These are phyloP conservation scores for Trigoniulus corallinus DNA, from an alignment of 1,140 invertebrate genomes.

Conservation along the genomic window DNA sequence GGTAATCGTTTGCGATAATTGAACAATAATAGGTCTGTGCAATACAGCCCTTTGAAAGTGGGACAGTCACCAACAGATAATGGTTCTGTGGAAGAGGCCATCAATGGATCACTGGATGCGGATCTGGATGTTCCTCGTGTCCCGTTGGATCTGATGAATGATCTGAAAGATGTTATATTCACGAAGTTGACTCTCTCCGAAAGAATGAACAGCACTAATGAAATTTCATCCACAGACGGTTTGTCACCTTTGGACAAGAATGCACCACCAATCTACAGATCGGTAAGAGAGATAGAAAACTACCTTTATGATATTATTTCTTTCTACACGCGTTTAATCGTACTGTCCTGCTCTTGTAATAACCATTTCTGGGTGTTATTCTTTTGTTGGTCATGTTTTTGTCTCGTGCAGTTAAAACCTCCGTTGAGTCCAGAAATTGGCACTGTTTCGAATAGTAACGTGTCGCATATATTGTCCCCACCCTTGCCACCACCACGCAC, in stretches of 20 bases:
- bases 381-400: no score
- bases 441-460: background rate
- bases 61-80: background rate
- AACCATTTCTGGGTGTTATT: background rate
- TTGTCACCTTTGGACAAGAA: no score
- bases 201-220: background rate
- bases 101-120: constrained; percentile 18
- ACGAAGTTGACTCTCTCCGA: constrained; percentile 7
- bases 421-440: background rate
- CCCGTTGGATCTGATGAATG: constrained; percentile 45
- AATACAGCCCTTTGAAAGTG: constrained; percentile 3
- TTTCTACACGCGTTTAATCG: background rate
- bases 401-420: background rate
- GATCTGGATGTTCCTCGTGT: constrained; percentile 28
- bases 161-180: constrained; percentile 41
- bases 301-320: background rate
- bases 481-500: background rate
- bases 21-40: background rate
- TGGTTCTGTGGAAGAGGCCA: constrained; percentile 2
- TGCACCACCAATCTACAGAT: background rate
- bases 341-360: background rate
- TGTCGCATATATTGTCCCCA: background rate
- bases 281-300: background rate
- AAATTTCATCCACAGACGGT: background rate
- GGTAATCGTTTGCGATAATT: background rate